Evolutionary conservation across 2,797 vertebrate species (phyloP).

Genomic region (Erethizon dorsatum): DNA sequence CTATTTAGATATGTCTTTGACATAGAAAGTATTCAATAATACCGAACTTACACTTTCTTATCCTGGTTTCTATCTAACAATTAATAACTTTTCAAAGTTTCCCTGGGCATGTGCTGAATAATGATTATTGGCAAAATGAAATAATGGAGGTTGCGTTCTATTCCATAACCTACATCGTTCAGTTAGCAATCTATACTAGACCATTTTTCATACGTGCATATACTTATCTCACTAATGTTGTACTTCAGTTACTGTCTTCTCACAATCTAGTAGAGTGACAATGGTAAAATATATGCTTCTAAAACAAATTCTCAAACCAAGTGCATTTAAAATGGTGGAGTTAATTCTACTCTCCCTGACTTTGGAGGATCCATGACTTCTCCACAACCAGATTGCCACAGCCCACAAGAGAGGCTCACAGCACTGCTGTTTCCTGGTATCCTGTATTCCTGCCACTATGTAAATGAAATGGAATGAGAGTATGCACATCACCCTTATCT

Average conservation of each 20-base stretch:
- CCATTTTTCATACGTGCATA: neutral
- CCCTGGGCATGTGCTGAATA: neutral
- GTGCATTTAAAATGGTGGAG: neutral
- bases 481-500: neutral
- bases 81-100: neutral
- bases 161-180: neutral
- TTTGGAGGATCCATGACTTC: neutral
- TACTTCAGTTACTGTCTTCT: neutral
- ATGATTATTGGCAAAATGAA: neutral
- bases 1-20: slow-evolving; percentile 18
- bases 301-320: slow-evolving; percentile 11
- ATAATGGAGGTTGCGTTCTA: neutral
- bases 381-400: neutral
- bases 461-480: neutral
- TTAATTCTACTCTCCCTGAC: neutral
- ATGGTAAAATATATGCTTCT: slow-evolving; percentile 5
- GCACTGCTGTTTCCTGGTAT: neutral
- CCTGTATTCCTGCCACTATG: neutral
- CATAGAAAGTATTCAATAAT: neutral
- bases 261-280: neutral
- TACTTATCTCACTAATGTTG: neutral
- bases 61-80: neutral
- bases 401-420: neutral
- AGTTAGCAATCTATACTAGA: neutral
- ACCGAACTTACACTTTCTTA: neutral